A percentile compares a stretch with the other conserved stretches of the same genome.
These are phyloP conservation scores for Danio choprae DNA, from an alignment of 2,797 vertebrate genomes.

Conservation along the genomic window DNA sequence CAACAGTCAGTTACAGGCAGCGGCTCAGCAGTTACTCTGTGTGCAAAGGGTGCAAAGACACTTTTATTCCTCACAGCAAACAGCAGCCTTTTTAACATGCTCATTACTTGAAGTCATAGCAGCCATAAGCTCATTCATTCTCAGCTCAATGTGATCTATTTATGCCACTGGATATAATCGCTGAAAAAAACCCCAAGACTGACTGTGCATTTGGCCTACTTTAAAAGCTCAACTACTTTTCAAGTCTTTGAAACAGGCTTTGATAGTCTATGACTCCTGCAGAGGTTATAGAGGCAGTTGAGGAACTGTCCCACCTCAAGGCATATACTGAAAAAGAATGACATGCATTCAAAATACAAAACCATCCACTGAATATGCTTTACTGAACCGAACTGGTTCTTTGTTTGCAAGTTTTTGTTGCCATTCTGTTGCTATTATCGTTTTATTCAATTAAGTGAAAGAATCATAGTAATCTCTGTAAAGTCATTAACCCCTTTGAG, in stretches of 20 bases:
- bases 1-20: slow-evolving; percentile 1
- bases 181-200: not conserved
- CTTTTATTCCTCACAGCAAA: slow-evolving; percentile 30
- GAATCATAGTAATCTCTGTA: too few species aligned
- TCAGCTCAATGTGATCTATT: not conserved
- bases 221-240: slow-evolving; percentile 14
- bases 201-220: slow-evolving; percentile 15
- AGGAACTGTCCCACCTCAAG: too few species aligned
- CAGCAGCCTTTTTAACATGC: slow-evolving; percentile 20
- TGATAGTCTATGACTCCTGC: not conserved
- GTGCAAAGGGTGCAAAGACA: slow-evolving; percentile 8
- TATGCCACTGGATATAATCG: not conserved
- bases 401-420: too few species aligned
- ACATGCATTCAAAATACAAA: too few species aligned
- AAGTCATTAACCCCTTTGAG: too few species aligned
- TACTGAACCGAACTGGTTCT: too few species aligned
- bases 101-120: slow-evolving; percentile 37
- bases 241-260: slow-evolving; percentile 11
- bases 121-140: slow-evolving; percentile 19
- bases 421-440: too few species aligned
- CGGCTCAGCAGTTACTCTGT: slow-evolving; percentile 1
- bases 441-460: too few species aligned
- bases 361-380: too few species aligned
- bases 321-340: too few species aligned
- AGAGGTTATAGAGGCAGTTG: not conserved